Conservation (phyloP, 2,888 invertebrate genomes). For the Amphipyra tragopoginis region DNA sequence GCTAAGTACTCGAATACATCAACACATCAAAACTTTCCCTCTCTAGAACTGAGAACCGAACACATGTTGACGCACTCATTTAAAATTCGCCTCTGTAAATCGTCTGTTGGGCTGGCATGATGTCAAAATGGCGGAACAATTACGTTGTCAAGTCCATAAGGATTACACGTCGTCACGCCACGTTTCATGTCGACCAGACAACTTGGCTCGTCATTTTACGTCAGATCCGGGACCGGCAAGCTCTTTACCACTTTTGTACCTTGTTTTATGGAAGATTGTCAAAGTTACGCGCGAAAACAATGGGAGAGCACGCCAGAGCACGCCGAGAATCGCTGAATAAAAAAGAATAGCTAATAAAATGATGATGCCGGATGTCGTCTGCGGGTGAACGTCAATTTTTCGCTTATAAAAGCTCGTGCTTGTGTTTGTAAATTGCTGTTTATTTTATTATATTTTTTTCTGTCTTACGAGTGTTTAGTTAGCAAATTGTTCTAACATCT, state of each 20-base stretch:
- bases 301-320: conserved; percentile 58
- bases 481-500: conserved; percentile 49
- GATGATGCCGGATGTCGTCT: conserved; percentile 62
- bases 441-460: conserved; percentile 51
- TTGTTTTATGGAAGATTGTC: conserved; percentile 69
- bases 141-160: conserved; percentile 74
- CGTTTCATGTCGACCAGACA: conserved; percentile 64
- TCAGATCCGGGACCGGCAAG: conserved; percentile 56
- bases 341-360: conserved; percentile 63
- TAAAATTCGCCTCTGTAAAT: conserved; percentile 65
- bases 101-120: conserved; percentile 70
- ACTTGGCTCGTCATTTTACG: conserved; percentile 68
- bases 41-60: conserved; percentile 36
- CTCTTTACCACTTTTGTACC: conserved; percentile 65
- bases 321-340: conserved; percentile 60
- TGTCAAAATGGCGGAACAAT: conserved; percentile 79
- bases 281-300: conserved; percentile 68
- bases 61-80: conserved; percentile 59
- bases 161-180: conserved; percentile 70
- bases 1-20: conserved; percentile 37
- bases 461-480: conserved; percentile 45
- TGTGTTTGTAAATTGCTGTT: conserved; percentile 44
- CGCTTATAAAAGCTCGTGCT: conserved; percentile 50
- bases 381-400: conserved; percentile 59
- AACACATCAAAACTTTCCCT: conserved; percentile 53